Base-by-base conservation (phyloP, 2,888 invertebrate species). In the Abrostola triplasia region DNA sequence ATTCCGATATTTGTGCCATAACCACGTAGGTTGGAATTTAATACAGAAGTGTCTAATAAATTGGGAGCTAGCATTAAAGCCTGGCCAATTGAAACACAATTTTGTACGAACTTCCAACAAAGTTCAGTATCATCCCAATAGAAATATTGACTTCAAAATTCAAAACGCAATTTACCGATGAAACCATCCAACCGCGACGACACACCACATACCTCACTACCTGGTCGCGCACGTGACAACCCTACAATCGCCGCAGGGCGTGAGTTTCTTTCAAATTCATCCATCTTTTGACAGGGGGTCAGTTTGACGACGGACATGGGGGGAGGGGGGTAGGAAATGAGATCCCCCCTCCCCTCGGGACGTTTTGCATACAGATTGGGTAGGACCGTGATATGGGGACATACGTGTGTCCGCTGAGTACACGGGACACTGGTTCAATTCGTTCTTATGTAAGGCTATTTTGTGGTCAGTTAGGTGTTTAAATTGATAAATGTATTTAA, bases 281-380 rank as follows among this genome's bases (percentile, higher is more conserved):
- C 80, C 77, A 81, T 81, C 82, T 80, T 80, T 81, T 80, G 80
- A 81, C 81, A 73, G 70, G 54, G 79, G 83, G 77, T 81, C 78
- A 76, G 79, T 73, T 66, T 65, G 73, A 61, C 63, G 72, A 69
- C 75, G 69, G 75, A 77, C 80, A 77, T 80, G 77, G 53, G 36
- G 47, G 61, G 38, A 40, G 52, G 56, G 66, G 63, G 64, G 59
- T 51, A 76, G 83, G 82, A 83, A 83, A 83, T 82, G 83, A 83
- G 79, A 79, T 72, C 76, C 73, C 72, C 73, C 67, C 67, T 76
- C 77, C 67, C 77, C 77, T 64, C 74, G 73, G 81, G 78, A 70
- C 81, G 80, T 73, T 86, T 86, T 86, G 83, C 85, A 86, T 86
- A 82, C 84, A 85, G 82, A 85, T 84, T 82, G 79, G 75, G 77